Conservation (phyloP, 2,113 vertebrate genomes). For the Craseonycteris thonglongyai region DNA sequence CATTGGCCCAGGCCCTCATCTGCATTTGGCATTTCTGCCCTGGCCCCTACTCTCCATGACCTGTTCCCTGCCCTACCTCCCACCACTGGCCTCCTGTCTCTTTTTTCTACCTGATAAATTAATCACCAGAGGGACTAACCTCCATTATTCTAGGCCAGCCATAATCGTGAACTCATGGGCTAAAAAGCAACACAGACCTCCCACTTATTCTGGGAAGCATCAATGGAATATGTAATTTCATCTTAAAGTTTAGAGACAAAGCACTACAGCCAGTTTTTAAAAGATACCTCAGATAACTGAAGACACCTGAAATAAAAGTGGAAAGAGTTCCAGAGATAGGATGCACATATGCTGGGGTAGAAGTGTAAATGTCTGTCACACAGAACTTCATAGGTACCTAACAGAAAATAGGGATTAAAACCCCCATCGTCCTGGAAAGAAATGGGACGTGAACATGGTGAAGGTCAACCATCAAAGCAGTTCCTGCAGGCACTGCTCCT, state of each 20-base stretch:
- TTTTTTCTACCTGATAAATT: background rate
- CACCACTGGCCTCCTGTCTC: background rate
- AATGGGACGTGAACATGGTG: accelerated
- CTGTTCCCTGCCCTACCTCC: accelerated
- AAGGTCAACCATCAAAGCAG: background rate
- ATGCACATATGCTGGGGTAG: accelerated
- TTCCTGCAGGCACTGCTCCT: background rate
- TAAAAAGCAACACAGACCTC: no score
- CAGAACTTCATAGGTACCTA: accelerated
- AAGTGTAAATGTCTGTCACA: background rate
- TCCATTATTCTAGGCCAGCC: background rate
- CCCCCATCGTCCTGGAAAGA: background rate
- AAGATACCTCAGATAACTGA: background rate
- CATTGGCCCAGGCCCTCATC: background rate
- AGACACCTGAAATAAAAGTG: background rate
- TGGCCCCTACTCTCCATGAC: background rate
- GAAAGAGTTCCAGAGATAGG: background rate
- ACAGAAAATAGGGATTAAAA: background rate
- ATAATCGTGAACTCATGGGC: background rate
- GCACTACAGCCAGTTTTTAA: no score
- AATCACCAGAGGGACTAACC: background rate
- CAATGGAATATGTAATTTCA: background rate
- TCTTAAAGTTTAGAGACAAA: background rate
- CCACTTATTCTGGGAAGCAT: background rate
- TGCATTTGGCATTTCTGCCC: background rate